These are phyloP conservation scores for Engraulis encrasicolus DNA, from an alignment of 2,113 vertebrate species.

Conservation along the genomic window DNA sequence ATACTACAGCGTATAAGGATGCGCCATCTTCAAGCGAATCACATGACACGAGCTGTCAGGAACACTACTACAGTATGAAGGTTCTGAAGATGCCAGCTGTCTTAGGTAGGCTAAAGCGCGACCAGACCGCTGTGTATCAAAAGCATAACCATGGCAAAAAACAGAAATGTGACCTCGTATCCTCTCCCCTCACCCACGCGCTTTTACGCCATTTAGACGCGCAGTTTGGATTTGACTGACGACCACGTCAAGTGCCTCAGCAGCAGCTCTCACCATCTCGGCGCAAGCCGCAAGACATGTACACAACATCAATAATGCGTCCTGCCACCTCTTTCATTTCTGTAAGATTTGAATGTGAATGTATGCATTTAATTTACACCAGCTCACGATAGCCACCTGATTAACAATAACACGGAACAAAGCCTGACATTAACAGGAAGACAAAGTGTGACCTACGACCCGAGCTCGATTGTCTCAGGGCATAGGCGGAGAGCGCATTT, in stretches of 20 bases:
- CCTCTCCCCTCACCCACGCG: not conserved
- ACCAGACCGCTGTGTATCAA: not conserved
- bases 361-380: not conserved
- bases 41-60: constrained; percentile 75
- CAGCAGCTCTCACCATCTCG: constrained; percentile 18
- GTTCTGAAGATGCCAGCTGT: constrained; percentile 55
- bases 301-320: not conserved
- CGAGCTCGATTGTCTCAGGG: too few relatives aligned
- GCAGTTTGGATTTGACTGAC: not conserved
- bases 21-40: constrained; percentile 72
- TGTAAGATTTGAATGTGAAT: not conserved
- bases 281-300: not conserved
- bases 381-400: not conserved
- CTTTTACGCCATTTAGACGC: not conserved
- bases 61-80: constrained; percentile 63
- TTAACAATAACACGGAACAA: not conserved
- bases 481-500: too few relatives aligned
- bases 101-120: not conserved
- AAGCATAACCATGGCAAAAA: not conserved
- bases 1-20: constrained; percentile 63
- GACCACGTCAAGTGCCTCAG: not conserved
- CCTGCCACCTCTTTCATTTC: not conserved
- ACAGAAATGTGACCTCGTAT: not conserved
- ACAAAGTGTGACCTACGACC: too few relatives aligned
- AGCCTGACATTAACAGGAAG: not conserved